Evolutionary conservation across 2,888 invertebrate species (phyloP), one percentile per base, ranked within the genome.

Genomic region (Rutpela maculata): DNA sequence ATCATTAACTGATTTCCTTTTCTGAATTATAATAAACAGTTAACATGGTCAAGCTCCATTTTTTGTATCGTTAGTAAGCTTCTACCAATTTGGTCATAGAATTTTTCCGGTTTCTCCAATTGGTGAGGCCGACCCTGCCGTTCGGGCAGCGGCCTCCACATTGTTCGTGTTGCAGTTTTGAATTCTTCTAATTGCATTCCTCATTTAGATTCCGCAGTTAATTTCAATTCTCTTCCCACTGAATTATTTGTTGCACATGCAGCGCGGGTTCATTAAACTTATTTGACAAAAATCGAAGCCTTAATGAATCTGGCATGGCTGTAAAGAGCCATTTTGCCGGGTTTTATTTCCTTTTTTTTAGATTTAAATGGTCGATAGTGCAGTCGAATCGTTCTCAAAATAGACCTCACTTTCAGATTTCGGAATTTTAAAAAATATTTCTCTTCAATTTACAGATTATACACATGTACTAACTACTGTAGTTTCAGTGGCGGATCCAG

Each of bases 161-260:
- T 69, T 69, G 57, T 69, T 57, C 69, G 69, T 56, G 69, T 69
- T 69, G 69, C 69, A 69, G 57, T 69, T 69, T 69, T 69, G 69
- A 69, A 69, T 69, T 69, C 69, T 59, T 69, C 69, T 69, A 69
- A 69, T 69, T 69, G 26, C 57, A 57, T 69, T 69, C 57, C 69
- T 31, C 69, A 69, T 69, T 69, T 69, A 69, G 31, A 69, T 69
- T 69, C 69, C 57, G n/a, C 57, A 18, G 69, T 69, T 56, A 57
- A 69, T 69, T 69, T 59, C 69, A 57, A 31, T 59, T 59, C 18
- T 43, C 69, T 69, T 57, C 69, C 69, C 69, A 59, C 69, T 19
- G 11, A 18, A 35, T 67, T 59, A 22, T 22, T 59, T 22, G 59
- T 22, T 22, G 59, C 22, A 59, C 59, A 19, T 15, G 66, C 55